phyloP scores from a whole-genome alignment of 2,113 vertebrate genomes.

The Myiopsitta monachus region DNA sequence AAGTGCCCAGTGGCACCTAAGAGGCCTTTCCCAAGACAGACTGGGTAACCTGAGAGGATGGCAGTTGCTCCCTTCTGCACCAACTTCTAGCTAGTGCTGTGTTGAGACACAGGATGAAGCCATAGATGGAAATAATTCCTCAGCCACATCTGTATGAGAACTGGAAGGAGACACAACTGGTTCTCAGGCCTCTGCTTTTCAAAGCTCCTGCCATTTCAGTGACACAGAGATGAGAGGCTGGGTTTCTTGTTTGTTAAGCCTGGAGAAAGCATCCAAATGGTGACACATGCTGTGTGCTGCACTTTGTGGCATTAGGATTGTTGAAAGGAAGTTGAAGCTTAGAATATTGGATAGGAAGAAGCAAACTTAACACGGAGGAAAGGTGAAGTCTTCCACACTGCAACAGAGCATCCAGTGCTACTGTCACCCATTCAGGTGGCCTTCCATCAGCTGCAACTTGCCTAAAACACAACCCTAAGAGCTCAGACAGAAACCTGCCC shows the following conservation, averaged over 20 bases:
- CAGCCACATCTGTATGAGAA: neutral
- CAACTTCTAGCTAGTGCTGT: rapidly evolving
- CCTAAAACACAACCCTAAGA: neutral
- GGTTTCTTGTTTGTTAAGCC: neutral
- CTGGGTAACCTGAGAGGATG: neutral
- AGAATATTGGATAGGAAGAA: neutral
- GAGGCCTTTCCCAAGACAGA: neutral
- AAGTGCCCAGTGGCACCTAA: neutral
- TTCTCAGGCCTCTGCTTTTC: neutral
- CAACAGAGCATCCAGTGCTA: neutral
- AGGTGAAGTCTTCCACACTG: neutral
- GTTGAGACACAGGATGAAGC: neutral
- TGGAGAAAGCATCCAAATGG: neutral
- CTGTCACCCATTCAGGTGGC: neutral
- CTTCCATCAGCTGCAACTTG: neutral
- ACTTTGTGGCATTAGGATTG: neutral
- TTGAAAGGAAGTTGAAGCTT: neutral
- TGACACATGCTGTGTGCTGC: neutral
- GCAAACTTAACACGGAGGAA: neutral
- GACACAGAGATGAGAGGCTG: neutral
- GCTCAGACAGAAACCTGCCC: neutral
- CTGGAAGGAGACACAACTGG: neutral
- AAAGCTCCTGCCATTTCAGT: neutral
- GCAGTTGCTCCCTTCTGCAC: neutral
- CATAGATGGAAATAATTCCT: neutral